Percentiles rank a stretch among this genome's conserved stretches.
Evolutionary conservation across 2,113 vertebrate species (phyloP).

Genomic region (Elephantulus edwardii): DNA sequence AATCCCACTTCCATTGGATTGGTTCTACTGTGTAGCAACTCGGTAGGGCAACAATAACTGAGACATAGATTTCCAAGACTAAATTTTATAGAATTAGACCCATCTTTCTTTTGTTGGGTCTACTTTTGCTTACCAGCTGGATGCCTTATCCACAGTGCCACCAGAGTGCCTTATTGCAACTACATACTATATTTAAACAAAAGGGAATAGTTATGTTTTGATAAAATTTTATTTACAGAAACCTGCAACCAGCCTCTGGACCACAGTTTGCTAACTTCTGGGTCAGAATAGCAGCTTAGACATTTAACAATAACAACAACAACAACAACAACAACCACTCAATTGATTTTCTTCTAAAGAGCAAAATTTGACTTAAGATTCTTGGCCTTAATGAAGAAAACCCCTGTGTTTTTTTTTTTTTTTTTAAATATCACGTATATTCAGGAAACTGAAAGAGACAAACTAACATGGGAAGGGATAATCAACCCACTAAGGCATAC

Average conservation of each 20-base stretch:
- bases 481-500: too few relatives aligned
- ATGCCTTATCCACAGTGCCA: too few relatives aligned
- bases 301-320: conserved; percentile 8
- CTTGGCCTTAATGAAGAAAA: not conserved
- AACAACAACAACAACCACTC: too few relatives aligned
- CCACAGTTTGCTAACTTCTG: not conserved
- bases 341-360: not conserved
- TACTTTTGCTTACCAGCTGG: too few relatives aligned
- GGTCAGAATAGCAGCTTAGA: not conserved
- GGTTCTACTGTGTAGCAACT: too few relatives aligned
- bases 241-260: not conserved
- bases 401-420: too few relatives aligned
- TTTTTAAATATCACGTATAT: not conserved
- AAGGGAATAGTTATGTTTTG: not conserved
- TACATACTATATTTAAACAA: not conserved
- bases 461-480: not conserved
- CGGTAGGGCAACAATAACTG: not conserved
- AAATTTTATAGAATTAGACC: too few relatives aligned
- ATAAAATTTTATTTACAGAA: conserved; percentile 38
- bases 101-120: too few relatives aligned
- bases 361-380: not conserved
- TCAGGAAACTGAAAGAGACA: not conserved
- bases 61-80: too few relatives aligned
- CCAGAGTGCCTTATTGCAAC: too few relatives aligned
- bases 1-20: not conserved